These are phyloP conservation scores for Lithophane semibrunnea DNA, from an alignment of 2,888 invertebrate genomes.

Conservation along the genomic window DNA sequence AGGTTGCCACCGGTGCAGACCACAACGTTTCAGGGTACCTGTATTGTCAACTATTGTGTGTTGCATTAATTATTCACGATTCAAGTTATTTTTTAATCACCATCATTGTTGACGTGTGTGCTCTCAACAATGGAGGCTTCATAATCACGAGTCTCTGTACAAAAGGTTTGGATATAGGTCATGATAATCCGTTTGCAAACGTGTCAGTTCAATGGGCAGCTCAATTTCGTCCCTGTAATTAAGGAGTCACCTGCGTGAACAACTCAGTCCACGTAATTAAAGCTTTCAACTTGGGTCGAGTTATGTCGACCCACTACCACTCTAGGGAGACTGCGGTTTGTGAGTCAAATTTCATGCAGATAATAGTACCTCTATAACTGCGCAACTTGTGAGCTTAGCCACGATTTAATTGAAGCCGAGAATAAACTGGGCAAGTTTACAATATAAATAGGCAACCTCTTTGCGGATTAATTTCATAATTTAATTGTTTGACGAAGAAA, in stretches of 20 bases:
- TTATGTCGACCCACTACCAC: constrained; percentile 85
- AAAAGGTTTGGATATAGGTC: constrained; percentile 77
- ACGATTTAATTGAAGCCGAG: constrained; percentile 86
- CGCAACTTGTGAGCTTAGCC: constrained; percentile 83
- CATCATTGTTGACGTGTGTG: constrained; percentile 62
- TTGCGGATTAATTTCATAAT: constrained; percentile 69
- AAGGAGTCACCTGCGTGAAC: constrained; percentile 90
- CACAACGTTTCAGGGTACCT: constrained; percentile 2
- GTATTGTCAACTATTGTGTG: constrained; percentile 38
- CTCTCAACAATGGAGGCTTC: constrained; percentile 63
- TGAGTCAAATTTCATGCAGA: constrained; percentile 88
- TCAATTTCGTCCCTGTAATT: constrained; percentile 88
- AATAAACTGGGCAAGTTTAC: constrained; percentile 78
- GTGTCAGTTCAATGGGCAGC: constrained; percentile 88
- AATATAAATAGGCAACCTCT: constrained; percentile 72
- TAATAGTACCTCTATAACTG: constrained; percentile 86
- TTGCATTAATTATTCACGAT: constrained; percentile 48
- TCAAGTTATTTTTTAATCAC: constrained; percentile 61
- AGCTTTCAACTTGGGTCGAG: constrained; percentile 88
- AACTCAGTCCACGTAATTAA: constrained; percentile 89
- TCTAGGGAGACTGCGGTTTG: constrained; percentile 83
- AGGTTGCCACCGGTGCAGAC: background rate
- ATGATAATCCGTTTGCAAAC: constrained; percentile 87
- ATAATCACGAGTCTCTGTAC: constrained; percentile 66
- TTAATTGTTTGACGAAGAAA: constrained; percentile 60